Evolutionary conservation across 2,888 invertebrate species (phyloP), one percentile per base, ranked within the genome.

Genomic region (Cremastinae sp.): DNA sequence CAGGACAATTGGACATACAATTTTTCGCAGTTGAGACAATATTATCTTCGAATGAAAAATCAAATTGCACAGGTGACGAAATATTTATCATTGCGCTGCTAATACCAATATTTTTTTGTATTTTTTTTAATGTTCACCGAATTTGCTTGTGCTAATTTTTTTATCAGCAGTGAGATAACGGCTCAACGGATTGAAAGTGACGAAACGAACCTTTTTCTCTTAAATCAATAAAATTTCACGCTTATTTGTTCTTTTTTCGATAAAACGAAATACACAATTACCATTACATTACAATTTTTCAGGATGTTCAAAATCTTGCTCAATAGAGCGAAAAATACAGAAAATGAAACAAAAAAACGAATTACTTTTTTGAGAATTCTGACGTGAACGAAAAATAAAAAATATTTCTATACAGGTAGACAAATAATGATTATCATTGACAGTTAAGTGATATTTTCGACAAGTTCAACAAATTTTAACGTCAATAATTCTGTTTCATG

Each of bases 401-500:
- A 62, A 14, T 54, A 58, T 14, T 43, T 36, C 18, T 49, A 7
- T 51, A 28, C 56, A 74, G 49, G 47, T 58, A 58, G 9, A 69
- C 47, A 65, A n/a, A 16, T 45, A 78, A 69, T 75, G 22, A 34
- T 47, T 45, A 49, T 36, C 62, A 64, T 53, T 62, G 66, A 68
- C 47, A 41, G 51, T 10, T 41, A 58, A 69, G 54, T 64, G 14
- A 74, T 22, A 43, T 45, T 58, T 74, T 65, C 56, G 70, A 76
- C 53, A 59, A 62, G 45, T 66, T 51, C 34, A 75, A 64, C 58
- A 62, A 73, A 65, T 64, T 38, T 61, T 72, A 34, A 64, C 51
- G 14, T 62, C 56, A 56, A 62, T 62, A 62, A 79, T 45, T n/a
- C 38, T 74, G 41, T 49, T 68, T 78, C 56, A 59, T 69, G 14